phyloP scores from a whole-genome alignment of 2,113 vertebrate genomes.

The Rhinogobius similis region DNA sequence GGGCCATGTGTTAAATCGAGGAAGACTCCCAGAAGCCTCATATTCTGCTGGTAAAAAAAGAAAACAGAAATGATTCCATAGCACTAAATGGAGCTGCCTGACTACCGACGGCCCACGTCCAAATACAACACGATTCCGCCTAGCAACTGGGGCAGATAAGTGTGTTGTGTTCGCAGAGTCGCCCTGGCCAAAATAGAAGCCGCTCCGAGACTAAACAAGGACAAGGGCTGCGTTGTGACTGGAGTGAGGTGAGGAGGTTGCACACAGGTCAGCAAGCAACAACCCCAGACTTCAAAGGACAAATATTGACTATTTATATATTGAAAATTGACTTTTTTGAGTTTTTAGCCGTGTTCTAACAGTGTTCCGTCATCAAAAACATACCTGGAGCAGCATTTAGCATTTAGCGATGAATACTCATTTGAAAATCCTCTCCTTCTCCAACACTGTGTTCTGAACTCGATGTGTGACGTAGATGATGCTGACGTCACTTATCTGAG shows the following conservation, averaged over 20 bases:
- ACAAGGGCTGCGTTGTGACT: neutral
- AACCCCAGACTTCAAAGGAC: too few species aligned
- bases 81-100: constrained; percentile 49
- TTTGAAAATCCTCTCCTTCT: too few species aligned
- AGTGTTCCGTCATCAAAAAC: too few species aligned
- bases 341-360: too few species aligned
- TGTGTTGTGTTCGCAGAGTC: constrained; percentile 17
- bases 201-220: constrained; percentile 6
- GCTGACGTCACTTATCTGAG: too few species aligned
- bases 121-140: constrained; percentile 51
- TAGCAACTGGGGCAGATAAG: constrained; percentile 45
- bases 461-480: too few species aligned
- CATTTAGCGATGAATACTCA: too few species aligned
- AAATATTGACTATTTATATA: too few species aligned
- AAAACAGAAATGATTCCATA: constrained; percentile 35
- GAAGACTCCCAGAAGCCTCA: constrained; percentile 12
- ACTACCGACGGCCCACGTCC: constrained; percentile 38
- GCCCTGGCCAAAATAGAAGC: constrained; percentile 11
- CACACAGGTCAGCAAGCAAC: too few species aligned
- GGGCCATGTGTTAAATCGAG: constrained; percentile 22
- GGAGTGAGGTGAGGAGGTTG: neutral
- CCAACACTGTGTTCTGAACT: too few species aligned
- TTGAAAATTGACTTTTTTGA: too few species aligned
- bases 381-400: too few species aligned
- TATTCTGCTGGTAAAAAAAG: constrained; percentile 15